Evolutionary conservation across 2,888 invertebrate species (phyloP), one percentile per base, ranked within the genome.

Genomic region (Scotopteryx bipunctaria): DNA sequence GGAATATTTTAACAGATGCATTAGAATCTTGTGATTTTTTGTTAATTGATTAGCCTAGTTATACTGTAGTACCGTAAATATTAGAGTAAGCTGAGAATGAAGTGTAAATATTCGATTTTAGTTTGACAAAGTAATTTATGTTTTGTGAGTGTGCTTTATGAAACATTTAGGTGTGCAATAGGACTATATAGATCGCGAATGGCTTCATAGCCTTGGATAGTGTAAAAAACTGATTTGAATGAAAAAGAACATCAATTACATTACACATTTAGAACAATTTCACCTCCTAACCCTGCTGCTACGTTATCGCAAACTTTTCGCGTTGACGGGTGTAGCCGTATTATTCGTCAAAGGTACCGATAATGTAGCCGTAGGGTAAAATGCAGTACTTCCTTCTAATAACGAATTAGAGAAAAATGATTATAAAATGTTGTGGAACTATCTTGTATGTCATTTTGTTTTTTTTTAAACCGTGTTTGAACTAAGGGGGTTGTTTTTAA

Each of bases 21-120:
- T 60, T 62, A 54, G 40, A 54, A 47, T 44, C 41, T 55, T 60
- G 63, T 63, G 63, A 60, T 60, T 58, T n/a, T 47, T 43, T 25
- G 44, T 59, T 55, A 56, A 57, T 52, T 55, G 55, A 53, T 58
- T 51, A 43, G 42, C 17, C 16, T 46, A 27, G 27, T 37, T 41
- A 15, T 41, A 37, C 27, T 64, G 42, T 56, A 63, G 51, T 60
- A 57, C 56, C 50, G 60, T 57, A 9, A 25, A 2, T 27, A 11
- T 27, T 9, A 55, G 49, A 51, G 51, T 61, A 63, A 52, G 45
- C 36, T 59, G 51, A 64, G 59, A 63, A 61, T 61, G 50, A 69
- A 69, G 67, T 86, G 87, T 87, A 86, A 83, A 87, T 86, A 87
- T 78, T 69, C 61, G 64, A 61, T 67, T 72, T 73, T 67, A 61